Base-by-base conservation (phyloP, 2,888 invertebrate species). In the Linyphia triangularis region DNA sequence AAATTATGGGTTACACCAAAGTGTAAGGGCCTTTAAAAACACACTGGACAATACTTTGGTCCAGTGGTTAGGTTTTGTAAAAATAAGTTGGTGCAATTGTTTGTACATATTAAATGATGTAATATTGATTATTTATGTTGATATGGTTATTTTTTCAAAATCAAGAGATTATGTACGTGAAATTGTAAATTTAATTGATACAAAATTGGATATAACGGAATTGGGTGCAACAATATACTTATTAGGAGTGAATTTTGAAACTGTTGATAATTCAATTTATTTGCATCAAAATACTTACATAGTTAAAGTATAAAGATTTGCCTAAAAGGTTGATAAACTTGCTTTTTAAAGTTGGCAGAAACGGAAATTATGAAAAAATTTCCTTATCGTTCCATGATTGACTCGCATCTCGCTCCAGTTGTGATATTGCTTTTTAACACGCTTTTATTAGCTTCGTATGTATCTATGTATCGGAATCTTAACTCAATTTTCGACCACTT, bases 201-300 rank as follows among this genome's bases (percentile, higher is more conserved):
- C 16, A 26, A 63, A 63, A 63, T 63, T 63, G 10, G 63, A 28
- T 63, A n/a, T 63, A 26, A 28, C 7, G 22, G 28, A 16, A 16
- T 16, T 63, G 13, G 24, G 63, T 22, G 26, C 24, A 13, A 7
- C 26, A 26, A 63, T 26, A 63, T 63, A 28, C n/a, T 16, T 63
- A 13, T 63, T 63, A 28, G 63, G 63, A 16, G 63, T 63, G 13
- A 63, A 63, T 63, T 63, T 63, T 63, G 16, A 63, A 28, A 28
- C 6, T 26, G 26, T 63, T 28, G 6, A 63, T 26, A n/a, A n/a
- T 1, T 9, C 5, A n/a, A 51, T n/a, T 51, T 51, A 51, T n/a
- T 51, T 51, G 16, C 9, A 51, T 16, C 51, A 51, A 10, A n/a
- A n/a, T n/a, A 9, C 9, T 51, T 51, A 16, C 5, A 51, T 13